Percentiles rank a stretch among this genome's conserved stretches.
Conservation (phyloP, 2,113 vertebrate genomes). For the Thermophis baileyi region DNA sequence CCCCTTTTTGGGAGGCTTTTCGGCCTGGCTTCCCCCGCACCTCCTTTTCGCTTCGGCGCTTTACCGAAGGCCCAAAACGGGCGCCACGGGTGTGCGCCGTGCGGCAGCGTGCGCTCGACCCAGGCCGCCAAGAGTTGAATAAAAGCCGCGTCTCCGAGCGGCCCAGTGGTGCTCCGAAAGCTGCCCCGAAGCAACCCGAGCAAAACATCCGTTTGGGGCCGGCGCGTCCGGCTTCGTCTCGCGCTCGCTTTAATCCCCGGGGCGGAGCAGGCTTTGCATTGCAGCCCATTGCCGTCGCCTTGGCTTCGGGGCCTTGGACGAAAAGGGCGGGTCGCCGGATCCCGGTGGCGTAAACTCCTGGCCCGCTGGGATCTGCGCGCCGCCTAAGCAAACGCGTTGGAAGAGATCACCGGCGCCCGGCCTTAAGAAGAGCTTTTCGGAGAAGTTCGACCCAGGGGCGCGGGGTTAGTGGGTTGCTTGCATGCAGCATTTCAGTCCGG, state of each 20-base stretch:
- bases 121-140: slow-evolving; percentile 4
- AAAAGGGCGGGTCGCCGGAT: not conserved
- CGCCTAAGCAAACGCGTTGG: not conserved
- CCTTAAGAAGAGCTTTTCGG: not conserved
- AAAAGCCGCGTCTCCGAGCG: not conserved
- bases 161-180: not conserved
- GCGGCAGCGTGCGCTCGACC: slow-evolving; percentile 71
- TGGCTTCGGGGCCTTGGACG: not conserved
- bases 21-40: slow-evolving; percentile 57
- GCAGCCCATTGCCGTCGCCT: not conserved
- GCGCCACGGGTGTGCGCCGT: slow-evolving; percentile 72
- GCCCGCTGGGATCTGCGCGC: not conserved
- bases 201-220: not conserved
- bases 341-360: not conserved
- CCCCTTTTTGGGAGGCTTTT: slow-evolving; percentile 61
- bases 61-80: slow-evolving; percentile 45
- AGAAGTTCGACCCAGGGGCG: not conserved
- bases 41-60: slow-evolving; percentile 50
- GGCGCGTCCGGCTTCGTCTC: not conserved
- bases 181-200: not conserved
- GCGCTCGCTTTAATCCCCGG: not conserved
- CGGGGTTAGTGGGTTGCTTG: not conserved
- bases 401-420: not conserved
- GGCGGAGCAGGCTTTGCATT: not conserved
- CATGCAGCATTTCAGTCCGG: not conserved